A percentile compares a stretch with the other conserved stretches of the same genome.
Conservation (phyloP, 2,888 invertebrate species). For the Ectobius pallidus region DNA sequence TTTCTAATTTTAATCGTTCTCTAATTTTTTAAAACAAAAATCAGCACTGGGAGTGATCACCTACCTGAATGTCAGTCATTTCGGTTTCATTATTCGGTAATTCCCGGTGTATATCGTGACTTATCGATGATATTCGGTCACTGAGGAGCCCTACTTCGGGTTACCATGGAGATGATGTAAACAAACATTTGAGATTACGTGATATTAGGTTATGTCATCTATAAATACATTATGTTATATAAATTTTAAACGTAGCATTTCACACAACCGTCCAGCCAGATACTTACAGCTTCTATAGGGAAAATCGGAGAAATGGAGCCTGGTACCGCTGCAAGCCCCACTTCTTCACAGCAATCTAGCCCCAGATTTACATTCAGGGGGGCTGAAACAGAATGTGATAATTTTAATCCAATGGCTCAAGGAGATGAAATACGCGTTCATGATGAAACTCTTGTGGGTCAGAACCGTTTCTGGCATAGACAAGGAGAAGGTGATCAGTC, state of each 20-base stretch:
- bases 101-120: neutral
- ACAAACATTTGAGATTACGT: neutral
- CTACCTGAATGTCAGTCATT: conserved; percentile 28
- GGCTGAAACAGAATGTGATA: neutral
- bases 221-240: too few species aligned
- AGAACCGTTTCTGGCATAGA: neutral
- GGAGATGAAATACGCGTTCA: neutral
- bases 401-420: neutral
- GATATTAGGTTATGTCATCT: neutral
- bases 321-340: neutral
- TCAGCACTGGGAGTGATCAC: conserved; percentile 24
- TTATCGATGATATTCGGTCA: neutral
- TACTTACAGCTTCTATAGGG: too few species aligned
- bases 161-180: conserved; percentile 10
- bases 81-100: neutral
- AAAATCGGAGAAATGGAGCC: neutral
- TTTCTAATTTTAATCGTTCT: neutral
- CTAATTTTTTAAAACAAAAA: neutral
- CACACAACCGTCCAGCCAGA: too few species aligned
- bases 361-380: neutral
- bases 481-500: conserved; percentile 47
- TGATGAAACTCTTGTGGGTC: neutral
- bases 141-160: neutral
- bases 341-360: neutral
- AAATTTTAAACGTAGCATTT: too few species aligned